phyloP scores from a whole-genome alignment of 2,113 vertebrate genomes.

The Pseudorectes ferrugineus region DNA sequence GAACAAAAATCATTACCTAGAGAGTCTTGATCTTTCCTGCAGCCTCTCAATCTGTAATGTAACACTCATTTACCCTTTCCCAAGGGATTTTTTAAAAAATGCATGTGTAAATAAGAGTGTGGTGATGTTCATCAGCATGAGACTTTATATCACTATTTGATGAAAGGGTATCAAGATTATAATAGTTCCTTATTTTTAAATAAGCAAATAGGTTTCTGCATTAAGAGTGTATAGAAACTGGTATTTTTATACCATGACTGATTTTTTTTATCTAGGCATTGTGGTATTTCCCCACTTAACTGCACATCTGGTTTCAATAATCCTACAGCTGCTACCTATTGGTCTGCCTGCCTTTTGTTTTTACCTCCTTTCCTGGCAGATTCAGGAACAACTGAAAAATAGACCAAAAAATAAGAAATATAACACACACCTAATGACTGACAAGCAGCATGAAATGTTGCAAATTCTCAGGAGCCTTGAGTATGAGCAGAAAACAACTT shows the following conservation, averaged over 20 bases:
- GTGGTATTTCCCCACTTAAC: background rate
- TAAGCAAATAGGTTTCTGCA: background rate
- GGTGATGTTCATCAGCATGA: background rate
- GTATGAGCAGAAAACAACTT: background rate
- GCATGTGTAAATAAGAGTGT: background rate
- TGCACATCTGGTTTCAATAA: constrained; percentile 43
- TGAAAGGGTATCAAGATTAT: background rate
- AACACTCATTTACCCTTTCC: background rate
- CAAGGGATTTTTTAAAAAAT: background rate
- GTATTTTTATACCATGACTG: background rate
- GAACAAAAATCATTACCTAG: background rate
- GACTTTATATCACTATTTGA: background rate
- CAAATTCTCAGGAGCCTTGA: background rate
- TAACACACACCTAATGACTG: background rate
- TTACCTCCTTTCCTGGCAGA: background rate
- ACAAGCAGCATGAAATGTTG: background rate
- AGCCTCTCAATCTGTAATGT: background rate
- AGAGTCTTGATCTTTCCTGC: background rate
- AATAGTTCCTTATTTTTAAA: background rate
- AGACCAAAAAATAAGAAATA: background rate
- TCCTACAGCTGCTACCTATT: constrained; percentile 35
- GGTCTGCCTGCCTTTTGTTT: background rate
- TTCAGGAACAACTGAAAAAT: background rate
- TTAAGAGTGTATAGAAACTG: background rate
- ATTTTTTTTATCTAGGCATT: background rate